Evolutionary conservation across 1,140 invertebrate genomes (phyloP).

Genomic region (Temnothorax curvispinosus): DNA sequence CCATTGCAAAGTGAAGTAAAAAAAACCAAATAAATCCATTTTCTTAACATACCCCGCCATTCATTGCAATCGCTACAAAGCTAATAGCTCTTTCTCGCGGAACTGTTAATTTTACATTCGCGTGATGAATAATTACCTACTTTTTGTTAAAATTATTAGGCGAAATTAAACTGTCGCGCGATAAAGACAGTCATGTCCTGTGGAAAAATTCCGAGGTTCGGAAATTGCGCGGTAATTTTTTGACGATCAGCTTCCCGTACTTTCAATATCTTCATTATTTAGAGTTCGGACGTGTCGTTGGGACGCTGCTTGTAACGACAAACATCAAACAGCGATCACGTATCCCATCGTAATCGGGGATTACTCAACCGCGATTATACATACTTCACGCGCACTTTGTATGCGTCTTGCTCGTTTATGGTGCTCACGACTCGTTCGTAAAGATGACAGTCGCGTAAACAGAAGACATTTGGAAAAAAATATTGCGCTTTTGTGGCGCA

Average conservation of each 20-base stretch:
- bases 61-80: not conserved
- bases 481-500: not conserved
- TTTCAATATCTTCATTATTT: not conserved
- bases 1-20: not conserved
- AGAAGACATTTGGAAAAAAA: not conserved
- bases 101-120: not conserved
- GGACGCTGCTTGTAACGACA: not conserved
- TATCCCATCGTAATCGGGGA: slow-evolving; percentile 6
- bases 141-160: not conserved
- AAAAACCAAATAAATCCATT: not conserved
- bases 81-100: not conserved
- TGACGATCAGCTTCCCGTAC: too few species aligned
- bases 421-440: not conserved
- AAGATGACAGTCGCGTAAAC: not conserved
- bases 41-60: not conserved
- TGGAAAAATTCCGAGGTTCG: not conserved
- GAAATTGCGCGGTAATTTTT: not conserved
- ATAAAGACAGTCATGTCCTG: not conserved
- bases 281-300: not conserved
- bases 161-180: not conserved
- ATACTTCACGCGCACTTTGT: not conserved
- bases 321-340: slow-evolving; percentile 22
- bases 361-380: slow-evolving; percentile 9
- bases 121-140: not conserved
- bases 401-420: not conserved